phyloP scores from a whole-genome alignment of 2,797 vertebrate genomes.

The Anguilla pacifica region DNA sequence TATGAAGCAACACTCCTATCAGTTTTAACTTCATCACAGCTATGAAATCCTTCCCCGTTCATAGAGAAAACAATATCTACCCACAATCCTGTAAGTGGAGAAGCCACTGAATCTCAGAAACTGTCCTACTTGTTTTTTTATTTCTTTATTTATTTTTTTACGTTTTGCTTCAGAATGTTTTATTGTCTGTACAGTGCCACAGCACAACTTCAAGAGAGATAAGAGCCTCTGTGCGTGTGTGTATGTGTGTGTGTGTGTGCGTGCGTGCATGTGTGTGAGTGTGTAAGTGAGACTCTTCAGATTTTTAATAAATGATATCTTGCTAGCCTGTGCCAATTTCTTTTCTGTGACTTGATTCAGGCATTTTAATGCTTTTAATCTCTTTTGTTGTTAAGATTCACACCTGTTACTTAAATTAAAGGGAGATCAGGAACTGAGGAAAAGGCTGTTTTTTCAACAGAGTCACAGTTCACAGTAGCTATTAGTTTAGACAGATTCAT shows the following conservation, averaged over 20 bases:
- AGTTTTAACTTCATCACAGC: constrained; percentile 69
- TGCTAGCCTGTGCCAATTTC: neutral
- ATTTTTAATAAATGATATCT: neutral
- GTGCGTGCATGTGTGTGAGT: neutral
- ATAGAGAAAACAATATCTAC: constrained; percentile 69
- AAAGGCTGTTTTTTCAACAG: neutral
- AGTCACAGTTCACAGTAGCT: neutral
- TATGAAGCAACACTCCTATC: constrained; percentile 73
- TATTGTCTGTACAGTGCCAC: neutral
- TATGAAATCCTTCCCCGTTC: constrained; percentile 51
- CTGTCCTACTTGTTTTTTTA: neutral
- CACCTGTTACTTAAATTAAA: neutral
- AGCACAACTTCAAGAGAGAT: neutral
- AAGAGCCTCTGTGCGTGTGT: neutral
- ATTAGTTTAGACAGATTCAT: neutral
- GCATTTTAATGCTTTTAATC: neutral
- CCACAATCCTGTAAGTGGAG: constrained; percentile 60
- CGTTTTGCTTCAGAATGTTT: neutral
- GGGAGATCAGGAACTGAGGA: neutral
- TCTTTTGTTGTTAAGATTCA: neutral
- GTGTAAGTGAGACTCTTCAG: neutral
- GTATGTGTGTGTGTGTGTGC: neutral
- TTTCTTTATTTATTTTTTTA: neutral
- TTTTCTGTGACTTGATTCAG: neutral
- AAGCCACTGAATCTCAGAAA: neutral